Conservation (phyloP, 2,797 vertebrate species). For the Siniperca undulata region DNA sequence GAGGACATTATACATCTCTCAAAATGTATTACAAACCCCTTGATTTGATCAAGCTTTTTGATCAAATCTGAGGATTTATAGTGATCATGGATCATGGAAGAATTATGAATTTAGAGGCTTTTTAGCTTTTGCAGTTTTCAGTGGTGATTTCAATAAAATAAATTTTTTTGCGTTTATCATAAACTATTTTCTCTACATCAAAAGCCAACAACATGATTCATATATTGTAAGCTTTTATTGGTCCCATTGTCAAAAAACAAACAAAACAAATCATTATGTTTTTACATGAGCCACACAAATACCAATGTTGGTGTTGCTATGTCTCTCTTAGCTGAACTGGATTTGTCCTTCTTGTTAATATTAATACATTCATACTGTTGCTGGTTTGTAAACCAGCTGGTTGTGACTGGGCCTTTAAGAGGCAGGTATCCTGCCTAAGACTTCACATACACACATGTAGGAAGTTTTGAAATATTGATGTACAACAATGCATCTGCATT, state of each 20-base stretch:
- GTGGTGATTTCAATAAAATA: background rate
- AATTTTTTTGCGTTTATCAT: background rate
- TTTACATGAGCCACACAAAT: background rate
- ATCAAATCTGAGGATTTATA: background rate
- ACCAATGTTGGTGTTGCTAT: background rate
- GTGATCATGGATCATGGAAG: background rate
- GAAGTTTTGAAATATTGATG: background rate
- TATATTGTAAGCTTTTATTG: background rate
- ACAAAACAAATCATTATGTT: background rate
- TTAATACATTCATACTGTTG: background rate
- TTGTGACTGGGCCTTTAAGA: background rate
- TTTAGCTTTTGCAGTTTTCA: background rate
- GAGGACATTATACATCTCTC: background rate
- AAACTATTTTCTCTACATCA: background rate
- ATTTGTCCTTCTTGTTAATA: background rate
- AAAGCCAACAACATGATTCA: background rate
- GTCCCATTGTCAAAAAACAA: background rate
- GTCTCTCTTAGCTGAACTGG: background rate
- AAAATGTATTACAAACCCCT: background rate
- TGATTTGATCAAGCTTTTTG: background rate
- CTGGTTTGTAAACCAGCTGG: slow-evolving; percentile 3
- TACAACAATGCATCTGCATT: background rate
- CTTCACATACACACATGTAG: background rate
- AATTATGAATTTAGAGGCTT: background rate
- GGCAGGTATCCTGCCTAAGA: background rate